Evolutionary conservation across 2,888 invertebrate species (phyloP).

Genomic region (Lissocephala sabroskyi): DNA sequence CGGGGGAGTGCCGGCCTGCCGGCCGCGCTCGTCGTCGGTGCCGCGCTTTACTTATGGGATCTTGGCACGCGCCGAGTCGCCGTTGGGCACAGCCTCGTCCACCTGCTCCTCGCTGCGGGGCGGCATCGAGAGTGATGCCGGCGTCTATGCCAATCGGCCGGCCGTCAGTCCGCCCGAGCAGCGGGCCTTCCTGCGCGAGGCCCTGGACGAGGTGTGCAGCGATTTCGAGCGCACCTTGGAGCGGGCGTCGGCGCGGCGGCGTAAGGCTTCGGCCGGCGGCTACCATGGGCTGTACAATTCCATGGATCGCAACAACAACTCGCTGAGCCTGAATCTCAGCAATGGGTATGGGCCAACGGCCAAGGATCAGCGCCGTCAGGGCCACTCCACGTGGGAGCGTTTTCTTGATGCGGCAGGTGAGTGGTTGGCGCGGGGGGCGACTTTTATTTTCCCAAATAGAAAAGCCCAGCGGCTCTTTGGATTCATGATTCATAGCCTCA

Average conservation of each 20-base stretch:
- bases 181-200: slow-evolving; percentile 72
- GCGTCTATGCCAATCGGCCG: slow-evolving; percentile 34
- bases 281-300: slow-evolving; percentile 23
- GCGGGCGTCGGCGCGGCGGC: slow-evolving; percentile 73
- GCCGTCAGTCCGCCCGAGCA: slow-evolving; percentile 69
- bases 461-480: not conserved
- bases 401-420: slow-evolving; percentile 63
- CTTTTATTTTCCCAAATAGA: slow-evolving; percentile 13
- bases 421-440: slow-evolving; percentile 22
- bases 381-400: slow-evolving; percentile 50
- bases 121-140: slow-evolving; percentile 54
- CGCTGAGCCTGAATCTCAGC: slow-evolving; percentile 34
- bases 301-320: slow-evolving; percentile 67
- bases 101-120: slow-evolving; percentile 63
- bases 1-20: slow-evolving; percentile 25
- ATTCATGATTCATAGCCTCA: not conserved
- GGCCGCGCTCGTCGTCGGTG: slow-evolving; percentile 62
- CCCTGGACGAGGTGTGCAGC: slow-evolving; percentile 77
- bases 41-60: slow-evolving; percentile 61
- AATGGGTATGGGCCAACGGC: slow-evolving; percentile 9
- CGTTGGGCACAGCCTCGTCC: slow-evolving; percentile 66
- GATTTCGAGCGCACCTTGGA: slow-evolving; percentile 82
- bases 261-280: slow-evolving; percentile 46
- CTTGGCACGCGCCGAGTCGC: slow-evolving; percentile 57
- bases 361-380: slow-evolving; percentile 27